These are phyloP conservation scores for Sicus ferrugineus DNA, from an alignment of 2,888 invertebrate genomes.

Conservation along the genomic window DNA sequence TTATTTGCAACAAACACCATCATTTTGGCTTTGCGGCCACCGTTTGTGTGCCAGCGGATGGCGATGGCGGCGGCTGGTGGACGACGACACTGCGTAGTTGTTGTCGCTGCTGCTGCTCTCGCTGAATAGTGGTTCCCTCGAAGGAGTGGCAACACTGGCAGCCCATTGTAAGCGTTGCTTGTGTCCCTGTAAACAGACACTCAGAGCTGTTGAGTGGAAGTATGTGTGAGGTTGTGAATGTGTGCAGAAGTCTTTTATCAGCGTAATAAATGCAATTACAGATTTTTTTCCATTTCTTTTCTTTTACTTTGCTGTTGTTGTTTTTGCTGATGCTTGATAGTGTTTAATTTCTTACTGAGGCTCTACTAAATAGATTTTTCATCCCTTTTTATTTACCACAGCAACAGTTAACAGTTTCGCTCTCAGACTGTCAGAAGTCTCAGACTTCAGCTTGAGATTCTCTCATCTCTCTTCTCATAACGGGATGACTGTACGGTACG, in stretches of 20 bases:
- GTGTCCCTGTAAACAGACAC: too few species aligned
- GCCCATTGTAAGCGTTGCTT: too few species aligned
- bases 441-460: too few species aligned
- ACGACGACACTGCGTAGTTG: background rate
- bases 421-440: too few species aligned
- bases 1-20: slow-evolving; percentile 52
- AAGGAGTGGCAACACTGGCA: too few species aligned
- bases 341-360: background rate
- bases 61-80: background rate
- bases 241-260: slow-evolving; percentile 50
- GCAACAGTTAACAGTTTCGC: too few species aligned
- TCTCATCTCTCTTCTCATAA: too few species aligned
- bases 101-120: background rate
- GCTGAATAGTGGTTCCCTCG: background rate
- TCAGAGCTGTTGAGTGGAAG: background rate
- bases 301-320: slow-evolving; percentile 32
- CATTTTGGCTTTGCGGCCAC: slow-evolving; percentile 9
- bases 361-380: too few species aligned
- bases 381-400: too few species aligned
- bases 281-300: slow-evolving; percentile 44
- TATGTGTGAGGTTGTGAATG: slow-evolving; percentile 29
- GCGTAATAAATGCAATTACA: slow-evolving; percentile 60
- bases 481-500: background rate
- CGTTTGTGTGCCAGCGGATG: background rate
- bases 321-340: background rate